Evolutionary conservation across 1,140 invertebrate genomes (phyloP).

Genomic region (Drosophila bifasciata): DNA sequence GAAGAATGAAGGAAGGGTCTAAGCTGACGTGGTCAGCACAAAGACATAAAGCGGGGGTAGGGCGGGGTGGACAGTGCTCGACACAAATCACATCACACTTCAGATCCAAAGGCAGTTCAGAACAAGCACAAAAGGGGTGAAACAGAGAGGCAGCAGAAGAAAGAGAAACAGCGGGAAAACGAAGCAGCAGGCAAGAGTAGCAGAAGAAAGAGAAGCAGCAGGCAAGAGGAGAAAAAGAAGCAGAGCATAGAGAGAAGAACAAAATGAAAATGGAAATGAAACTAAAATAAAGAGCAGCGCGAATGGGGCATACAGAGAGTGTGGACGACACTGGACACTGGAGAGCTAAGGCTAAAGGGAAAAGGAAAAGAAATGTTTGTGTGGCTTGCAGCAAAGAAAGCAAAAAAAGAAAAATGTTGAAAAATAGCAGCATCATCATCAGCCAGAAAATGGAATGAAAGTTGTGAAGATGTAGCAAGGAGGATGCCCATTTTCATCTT

Average conservation of each 20-base stretch:
- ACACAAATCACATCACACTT: slow-evolving; percentile 66
- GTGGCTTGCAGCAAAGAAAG: too few species aligned
- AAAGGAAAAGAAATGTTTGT: too few species aligned
- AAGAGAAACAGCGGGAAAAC: not conserved
- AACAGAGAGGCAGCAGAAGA: slow-evolving; percentile 60
- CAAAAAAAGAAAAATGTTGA: slow-evolving; percentile 58
- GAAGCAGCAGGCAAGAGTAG: too few species aligned
- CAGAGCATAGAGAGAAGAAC: too few species aligned
- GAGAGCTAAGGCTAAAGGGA: too few species aligned
- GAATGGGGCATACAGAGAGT: slow-evolving; percentile 1
- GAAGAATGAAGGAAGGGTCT: too few species aligned
- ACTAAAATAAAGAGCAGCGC: slow-evolving; percentile 50
- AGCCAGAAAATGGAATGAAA: slow-evolving; percentile 34
- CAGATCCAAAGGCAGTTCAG: slow-evolving; percentile 3
- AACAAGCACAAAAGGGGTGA: slow-evolving; percentile 7
- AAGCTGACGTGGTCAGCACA: too few species aligned
- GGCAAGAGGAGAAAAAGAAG: slow-evolving; percentile 10
- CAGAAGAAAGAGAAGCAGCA: slow-evolving; percentile 9
- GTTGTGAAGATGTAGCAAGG: too few species aligned
- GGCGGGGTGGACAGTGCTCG: slow-evolving; percentile 5
- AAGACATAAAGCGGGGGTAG: too few species aligned
- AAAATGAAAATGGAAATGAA: slow-evolving; percentile 55
- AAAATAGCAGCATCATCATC: slow-evolving; percentile 79
- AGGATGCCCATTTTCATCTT: not conserved
- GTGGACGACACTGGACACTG: not conserved